Percentiles rank a stretch among this genome's conserved stretches.
phyloP scores from a whole-genome alignment of 2,888 invertebrate genomes.

The Mycogona germanica region DNA sequence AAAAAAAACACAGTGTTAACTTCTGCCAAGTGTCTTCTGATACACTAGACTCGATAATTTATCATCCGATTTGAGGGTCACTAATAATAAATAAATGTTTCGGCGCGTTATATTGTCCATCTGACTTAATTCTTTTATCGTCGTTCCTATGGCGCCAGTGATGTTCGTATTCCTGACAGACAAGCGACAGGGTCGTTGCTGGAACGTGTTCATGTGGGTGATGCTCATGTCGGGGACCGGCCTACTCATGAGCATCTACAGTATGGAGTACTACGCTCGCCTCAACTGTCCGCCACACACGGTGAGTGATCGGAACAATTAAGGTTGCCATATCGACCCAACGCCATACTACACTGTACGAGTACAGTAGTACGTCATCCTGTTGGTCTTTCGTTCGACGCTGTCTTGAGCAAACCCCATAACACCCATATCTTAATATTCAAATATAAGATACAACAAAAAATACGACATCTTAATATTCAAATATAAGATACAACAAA shows the following conservation, averaged over 20 bases:
- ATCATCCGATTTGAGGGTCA: too few relatives aligned
- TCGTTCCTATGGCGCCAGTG: constrained; percentile 25
- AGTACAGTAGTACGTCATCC: too few relatives aligned
- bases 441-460: too few relatives aligned
- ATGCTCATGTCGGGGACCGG: constrained; percentile 64
- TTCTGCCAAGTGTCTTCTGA: too few relatives aligned
- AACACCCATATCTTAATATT: too few relatives aligned
- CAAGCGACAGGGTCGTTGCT: constrained; percentile 37
- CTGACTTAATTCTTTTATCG: constrained; percentile 16
- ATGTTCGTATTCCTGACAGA: constrained; percentile 39
- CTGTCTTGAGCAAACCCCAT: too few relatives aligned
- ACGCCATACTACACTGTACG: constrained; percentile 19
- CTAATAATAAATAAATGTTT: too few relatives aligned
- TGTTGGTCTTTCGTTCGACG: neutral
- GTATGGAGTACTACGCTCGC: constrained; percentile 76
- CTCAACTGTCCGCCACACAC: constrained; percentile 49
- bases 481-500: too few relatives aligned
- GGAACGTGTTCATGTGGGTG: constrained; percentile 79
- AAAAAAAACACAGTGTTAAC: too few relatives aligned
- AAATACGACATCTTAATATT: too few relatives aligned
- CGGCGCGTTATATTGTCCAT: constrained; percentile 11
- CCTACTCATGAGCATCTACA: constrained; percentile 58
- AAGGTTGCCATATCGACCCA: neutral
- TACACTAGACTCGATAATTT: too few relatives aligned
- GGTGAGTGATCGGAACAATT: constrained; percentile 26